Evolutionary conservation across 2,888 invertebrate species (phyloP).

Genomic region (Branchinecta sandiegonensis): DNA sequence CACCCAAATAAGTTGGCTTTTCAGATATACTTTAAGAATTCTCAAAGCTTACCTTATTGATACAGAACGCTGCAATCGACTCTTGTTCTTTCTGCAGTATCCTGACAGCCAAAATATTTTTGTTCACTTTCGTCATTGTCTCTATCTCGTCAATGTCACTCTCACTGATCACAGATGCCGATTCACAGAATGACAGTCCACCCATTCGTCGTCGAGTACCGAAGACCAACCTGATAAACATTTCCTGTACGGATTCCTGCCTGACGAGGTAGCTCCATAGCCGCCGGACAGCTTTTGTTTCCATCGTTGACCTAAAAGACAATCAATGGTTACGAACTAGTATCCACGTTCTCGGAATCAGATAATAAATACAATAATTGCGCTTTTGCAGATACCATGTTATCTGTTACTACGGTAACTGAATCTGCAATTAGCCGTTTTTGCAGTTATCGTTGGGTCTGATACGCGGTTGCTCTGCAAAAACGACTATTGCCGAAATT

Average conservation of each 20-base stretch:
- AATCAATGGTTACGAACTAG: neutral
- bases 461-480: too few species aligned
- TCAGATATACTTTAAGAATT: too few species aligned
- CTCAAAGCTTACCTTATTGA: constrained; percentile 56
- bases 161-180: neutral
- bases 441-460: too few species aligned
- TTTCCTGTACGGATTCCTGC: constrained; percentile 81
- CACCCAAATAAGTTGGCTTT: too few species aligned
- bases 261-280: constrained; percentile 86
- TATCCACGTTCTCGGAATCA: constrained; percentile 11
- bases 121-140: neutral
- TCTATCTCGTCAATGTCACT: neutral
- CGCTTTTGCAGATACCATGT: too few species aligned
- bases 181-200: constrained; percentile 37
- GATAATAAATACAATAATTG: neutral
- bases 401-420: too few species aligned
- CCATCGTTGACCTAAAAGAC: constrained; percentile 41
- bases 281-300: constrained; percentile 58
- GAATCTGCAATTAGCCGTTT: too few species aligned
- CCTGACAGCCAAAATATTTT: constrained; percentile 45
- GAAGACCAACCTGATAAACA: constrained; percentile 90
- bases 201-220: constrained; percentile 49
- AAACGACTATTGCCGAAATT: too few species aligned
- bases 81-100: constrained; percentile 99
- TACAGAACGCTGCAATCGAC: constrained; percentile 89